Evolutionary conservation across 23 tunicate species (phyloP), one percentile per base, ranked within the genome.

Genomic region (Halocynthia roretzi): DNA sequence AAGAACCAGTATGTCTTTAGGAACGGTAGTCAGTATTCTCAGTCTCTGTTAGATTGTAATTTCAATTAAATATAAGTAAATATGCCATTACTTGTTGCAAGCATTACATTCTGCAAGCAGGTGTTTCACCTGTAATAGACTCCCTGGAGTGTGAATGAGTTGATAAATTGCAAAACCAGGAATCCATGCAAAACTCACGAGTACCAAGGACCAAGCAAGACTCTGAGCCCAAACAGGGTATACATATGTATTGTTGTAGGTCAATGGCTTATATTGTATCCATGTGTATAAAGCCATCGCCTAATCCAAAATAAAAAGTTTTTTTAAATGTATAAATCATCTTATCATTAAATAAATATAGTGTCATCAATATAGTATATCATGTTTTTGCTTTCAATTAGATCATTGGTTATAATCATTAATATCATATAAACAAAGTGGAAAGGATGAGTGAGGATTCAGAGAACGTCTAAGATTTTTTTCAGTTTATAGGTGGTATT

Each of bases 181-280:
- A 56, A 82, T 68, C 71, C 86, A 82, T 12, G 75, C 8, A 62
- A 72, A 74, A 6, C 81, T 75, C 40, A 71, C 61, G 0, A 82
- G 64, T 6, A 71, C 86, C 58, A 82, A 20, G 44, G 81, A 76
- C 86, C 86, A 82, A 12, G 81, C 86, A 2, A 82, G 52, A 48
- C 12, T 53, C 51, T 82, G 81, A 8, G 75, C 86, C 86, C 86
- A 82, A 8, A 77, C 63, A 23, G 86, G 86, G 63, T 75, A 75
- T 9, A 75, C 80, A 53, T 81, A 75, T 7, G 78, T 61, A 7
- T 49, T 60, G 44, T 82, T 77, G 72, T 82, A 82, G 10, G 18
- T 63, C 57, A 82, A 20, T 12, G 81, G 86, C 19, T 62, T 50
- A 56, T 82, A 79, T 21, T 54, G 68, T 7, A 20, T 54, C 68